Conservation (phyloP, 1,140 invertebrate genomes). For the Goniozus legneri region DNA sequence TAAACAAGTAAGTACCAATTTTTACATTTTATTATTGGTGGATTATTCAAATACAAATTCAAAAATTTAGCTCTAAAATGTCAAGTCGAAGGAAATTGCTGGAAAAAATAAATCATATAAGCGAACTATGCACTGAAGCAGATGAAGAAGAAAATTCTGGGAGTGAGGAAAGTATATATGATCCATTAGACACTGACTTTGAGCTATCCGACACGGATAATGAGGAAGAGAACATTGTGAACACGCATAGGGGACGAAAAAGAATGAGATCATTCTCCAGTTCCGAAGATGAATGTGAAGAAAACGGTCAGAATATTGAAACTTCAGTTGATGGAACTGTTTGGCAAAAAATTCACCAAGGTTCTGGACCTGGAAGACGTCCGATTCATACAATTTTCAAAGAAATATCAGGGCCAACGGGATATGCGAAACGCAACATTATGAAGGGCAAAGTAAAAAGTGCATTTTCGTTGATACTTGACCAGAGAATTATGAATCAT, state of each 20-base stretch:
- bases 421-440: slow-evolving; percentile 19
- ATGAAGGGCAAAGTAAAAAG: slow-evolving; percentile 9
- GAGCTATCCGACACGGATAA: too few relatives aligned
- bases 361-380: slow-evolving; percentile 11
- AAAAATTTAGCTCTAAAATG: too few relatives aligned
- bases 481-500: slow-evolving; percentile 23
- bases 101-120: too few relatives aligned
- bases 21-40: too few relatives aligned
- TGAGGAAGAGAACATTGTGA: too few relatives aligned
- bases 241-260: slow-evolving; percentile 2
- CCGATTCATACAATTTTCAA: slow-evolving; percentile 22
- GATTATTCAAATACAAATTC: too few relatives aligned
- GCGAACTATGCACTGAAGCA: too few relatives aligned
- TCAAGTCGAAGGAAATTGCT: too few relatives aligned
- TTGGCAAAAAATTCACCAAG: slow-evolving; percentile 16
- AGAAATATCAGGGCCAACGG: slow-evolving; percentile 18
- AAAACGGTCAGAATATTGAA: slow-evolving; percentile 4
- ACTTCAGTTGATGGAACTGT: slow-evolving; percentile 15
- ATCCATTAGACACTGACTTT: too few relatives aligned
- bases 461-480: slow-evolving; percentile 21
- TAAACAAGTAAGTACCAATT: too few relatives aligned
- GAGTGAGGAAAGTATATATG: too few relatives aligned
- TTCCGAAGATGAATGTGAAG: slow-evolving; percentile 14
- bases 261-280: slow-evolving; percentile 1
- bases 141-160: too few relatives aligned